Base-by-base conservation (phyloP, 1,140 invertebrate genomes). In the Popillia japonica region DNA sequence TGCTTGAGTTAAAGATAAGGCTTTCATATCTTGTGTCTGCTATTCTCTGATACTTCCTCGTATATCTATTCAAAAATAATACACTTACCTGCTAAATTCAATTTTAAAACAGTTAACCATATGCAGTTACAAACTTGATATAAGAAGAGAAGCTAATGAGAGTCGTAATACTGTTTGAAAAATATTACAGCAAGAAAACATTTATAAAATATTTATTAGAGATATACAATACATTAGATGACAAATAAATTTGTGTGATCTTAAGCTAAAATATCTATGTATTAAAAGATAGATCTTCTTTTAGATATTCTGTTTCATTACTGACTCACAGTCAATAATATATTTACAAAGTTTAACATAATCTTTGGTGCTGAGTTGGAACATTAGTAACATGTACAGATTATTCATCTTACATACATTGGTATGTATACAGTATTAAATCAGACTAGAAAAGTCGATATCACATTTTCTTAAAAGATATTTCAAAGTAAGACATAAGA, bases 181-280 rank as follows among this genome's bases (percentile, higher is more conserved):
- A 4, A 17, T 17, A 55, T 23, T 22, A 68, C 4, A 34, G 9
- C 27, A 27, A 68, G 11, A 22, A 2, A 68, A 68, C 61, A 34
- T 68, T 68, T 34, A 68, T 68, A 68, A 68, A 68, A 68, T 68
- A 68, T 68, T 68, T 68, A 68, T 68, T 68, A 17, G 17, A 68
- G 20, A 68, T 34, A 68, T 68, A 23, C 27, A 27, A 34, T 34
- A 68, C 20, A 22, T 0, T 22, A 23, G 61, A 14, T 68, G 14
- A 27, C 22, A 68, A 68, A 34, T 68, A 68, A 68, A 68, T 68
- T 22, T 34, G 27, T 68, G 61, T 68, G 11, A 23, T 27, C 61
- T 22, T 68, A 68, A 34, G 61, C 20, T 68, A 68, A 68, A 68
- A 22, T 68, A 68, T 27, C 8, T 68, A 68, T 55, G 17, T 55